These are phyloP conservation scores for Antheraea assamensis DNA, from an alignment of 2,888 invertebrate genomes.

Conservation along the genomic window DNA sequence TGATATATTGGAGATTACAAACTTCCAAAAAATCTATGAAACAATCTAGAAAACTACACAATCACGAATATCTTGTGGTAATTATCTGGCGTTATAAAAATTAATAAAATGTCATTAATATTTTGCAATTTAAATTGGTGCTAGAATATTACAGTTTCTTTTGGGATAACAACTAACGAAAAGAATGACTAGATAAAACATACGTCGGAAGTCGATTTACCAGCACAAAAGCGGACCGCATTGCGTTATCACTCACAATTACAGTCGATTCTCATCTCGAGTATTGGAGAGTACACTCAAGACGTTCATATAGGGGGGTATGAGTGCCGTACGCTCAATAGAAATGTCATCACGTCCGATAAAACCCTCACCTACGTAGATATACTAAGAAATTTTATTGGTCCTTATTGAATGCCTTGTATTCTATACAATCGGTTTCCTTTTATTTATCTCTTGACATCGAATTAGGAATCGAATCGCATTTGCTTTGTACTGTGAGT, in stretches of 20 bases:
- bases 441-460: not conserved
- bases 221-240: conserved; percentile 16
- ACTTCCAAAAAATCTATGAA: too few species aligned
- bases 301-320: conserved; percentile 40
- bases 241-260: conserved; percentile 44
- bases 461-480: too few species aligned
- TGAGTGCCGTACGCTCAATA: conserved; percentile 47
- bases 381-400: conserved; percentile 42
- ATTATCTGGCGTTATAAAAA: too few species aligned
- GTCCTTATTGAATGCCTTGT: conserved; percentile 40
- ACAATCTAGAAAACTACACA: too few species aligned
- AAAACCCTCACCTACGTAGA: conserved; percentile 37
- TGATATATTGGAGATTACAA: too few species aligned
- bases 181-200: not conserved
- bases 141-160: too few species aligned
- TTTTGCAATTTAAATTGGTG: too few species aligned
- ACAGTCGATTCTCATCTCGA: conserved; percentile 29
- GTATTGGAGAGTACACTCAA: conserved; percentile 33
- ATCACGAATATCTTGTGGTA: too few species aligned
- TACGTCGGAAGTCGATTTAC: not conserved
- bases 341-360: conserved; percentile 47
- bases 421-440: conserved; percentile 13
- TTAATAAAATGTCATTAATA: too few species aligned
- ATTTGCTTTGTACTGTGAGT: not conserved
- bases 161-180: too few species aligned